Conservation (phyloP, 2,113 vertebrate genomes). For the Hassar affinis region DNA sequence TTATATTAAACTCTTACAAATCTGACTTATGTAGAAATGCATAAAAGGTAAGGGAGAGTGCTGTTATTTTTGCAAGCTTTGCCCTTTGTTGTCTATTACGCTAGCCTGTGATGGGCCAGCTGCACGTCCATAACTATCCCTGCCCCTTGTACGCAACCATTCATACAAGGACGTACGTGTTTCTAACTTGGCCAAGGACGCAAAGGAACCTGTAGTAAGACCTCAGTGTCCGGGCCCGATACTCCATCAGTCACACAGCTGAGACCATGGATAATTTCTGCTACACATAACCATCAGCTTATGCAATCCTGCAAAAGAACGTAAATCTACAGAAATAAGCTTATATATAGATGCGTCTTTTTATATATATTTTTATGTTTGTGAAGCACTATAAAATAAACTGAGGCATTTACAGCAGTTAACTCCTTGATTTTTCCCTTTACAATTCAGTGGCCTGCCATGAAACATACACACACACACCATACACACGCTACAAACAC, state of each 20-base stretch:
- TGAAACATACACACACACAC: conserved; percentile 67
- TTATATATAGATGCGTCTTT: conserved; percentile 69
- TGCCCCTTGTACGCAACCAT: conserved; percentile 14
- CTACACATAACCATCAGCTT: conserved; percentile 64
- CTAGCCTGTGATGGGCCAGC: conserved; percentile 5
- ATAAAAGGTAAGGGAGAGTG: conserved; percentile 75
- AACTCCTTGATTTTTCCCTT: conserved; percentile 87
- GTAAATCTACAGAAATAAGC: conserved; percentile 67
- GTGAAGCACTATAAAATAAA: conserved; percentile 74
- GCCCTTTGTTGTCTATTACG: conserved; percentile 57
- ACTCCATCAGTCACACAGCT: conserved; percentile 26
- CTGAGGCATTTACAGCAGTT: conserved; percentile 97
- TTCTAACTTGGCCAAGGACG: conserved; percentile 24
- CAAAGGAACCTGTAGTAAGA: conserved; percentile 16
- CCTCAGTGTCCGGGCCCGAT: conserved; percentile 41
- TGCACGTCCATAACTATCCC: conserved; percentile 9
- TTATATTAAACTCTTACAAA: conserved; percentile 84
- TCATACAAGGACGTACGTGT: conserved; percentile 1
- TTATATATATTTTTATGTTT: conserved; percentile 57
- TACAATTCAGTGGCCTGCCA: conserved; percentile 89
- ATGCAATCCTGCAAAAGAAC: conserved; percentile 59
- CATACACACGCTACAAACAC: conserved; percentile 52
- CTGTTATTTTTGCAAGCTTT: conserved; percentile 67
- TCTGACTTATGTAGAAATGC: conserved; percentile 80
- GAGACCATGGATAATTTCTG: conserved; percentile 49